Base-by-base conservation (phyloP, 2,888 invertebrate species). In the Acrobasis suavella region DNA sequence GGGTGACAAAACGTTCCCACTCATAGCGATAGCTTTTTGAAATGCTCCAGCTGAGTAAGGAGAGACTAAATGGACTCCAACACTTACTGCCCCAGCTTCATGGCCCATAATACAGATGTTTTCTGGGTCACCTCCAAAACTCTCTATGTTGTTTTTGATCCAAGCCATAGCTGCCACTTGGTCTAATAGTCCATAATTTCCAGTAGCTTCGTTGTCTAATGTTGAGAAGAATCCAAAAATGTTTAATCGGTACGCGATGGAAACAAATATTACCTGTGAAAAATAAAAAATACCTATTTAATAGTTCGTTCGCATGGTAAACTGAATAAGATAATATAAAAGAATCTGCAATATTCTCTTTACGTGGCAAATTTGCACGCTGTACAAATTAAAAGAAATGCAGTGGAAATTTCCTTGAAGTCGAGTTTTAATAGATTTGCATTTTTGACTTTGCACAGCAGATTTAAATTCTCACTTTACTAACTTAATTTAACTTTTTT, bases 201-300 rank as follows among this genome's bases (percentile, higher is more conserved):
- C 97, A 0, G 96, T 93, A 7, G 96, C 95, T 81, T 96, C 96
- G 8, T 95, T 94, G 77, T 97, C 96, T 72, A 95, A 93, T 8
- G 96, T 95, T 15, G 96, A 95, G 77, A 97, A 95, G 80, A 97
- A 97, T n/a, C 97, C 97, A 71, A 97, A 95, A 67, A 97, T 96
- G 81, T 95, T 96, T 56, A 97, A 86, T 9, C 97, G 94, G 85
- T 96, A 97, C 0, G 96, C 95, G 50, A 96, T 94, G 1, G 96
- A 95, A 9, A 97, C 95, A 58, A 97, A 95, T 72, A 97, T 94
- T 14, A 97, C 93, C 93, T 95, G 92, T 16, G 86, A 83, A 63
- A 12, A 0, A 14, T 38, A 60, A 10, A 59, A 46, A 54, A 66
- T 63, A 32, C 22, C 22, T 2, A 3, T 32, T 5, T 32, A 7